Base-by-base conservation (phyloP, 2,888 invertebrate species). In the Abrostola triplasia region DNA sequence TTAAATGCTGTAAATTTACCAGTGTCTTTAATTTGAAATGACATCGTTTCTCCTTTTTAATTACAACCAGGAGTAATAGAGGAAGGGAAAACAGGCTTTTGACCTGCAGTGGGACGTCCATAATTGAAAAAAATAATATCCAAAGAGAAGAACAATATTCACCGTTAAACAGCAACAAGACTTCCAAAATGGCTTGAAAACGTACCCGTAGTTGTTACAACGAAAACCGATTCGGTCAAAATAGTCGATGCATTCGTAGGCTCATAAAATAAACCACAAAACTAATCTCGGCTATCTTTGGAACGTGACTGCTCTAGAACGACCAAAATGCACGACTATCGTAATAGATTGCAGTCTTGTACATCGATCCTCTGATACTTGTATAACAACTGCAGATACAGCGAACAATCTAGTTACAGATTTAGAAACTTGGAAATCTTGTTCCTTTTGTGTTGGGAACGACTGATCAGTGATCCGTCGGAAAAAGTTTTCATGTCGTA, bases 211-310 rank as follows among this genome's bases (percentile, higher is more conserved):
- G 36, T 40, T 36, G n/a, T 24, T 24, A 24, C 24, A 49, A 59
- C 59, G 12, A 54, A 61, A 12, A 48, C 24, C 40, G 36, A 47
- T 59, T 54, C 38, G 35, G 40, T 41, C 49, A 52, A 48, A 64
- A 56, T 49, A 58, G 54, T 57, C 57, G 48, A 51, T 57, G 53
- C 59, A 73, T 64, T 59, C 37, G 59, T 63, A 66, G 49, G 57
- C 66, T 53, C 48, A 60, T 70, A 63, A 75, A 75, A 70, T 71
- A 74, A 68, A 64, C 70, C 62, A 66, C 63, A 63, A 53, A 65
- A 59, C 53, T 71, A 67, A 74, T 77, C 71, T 71, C 55, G 13
- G 68, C 75, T 77, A 76, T 76, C 75, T 72, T 67, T 62, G 65
- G 67, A 59, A 70, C 70, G 64, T 63, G 75, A 63, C 58, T 64